Percentiles rank a stretch among this genome's conserved stretches.
Conservation (phyloP, 2,113 vertebrate species). For the Pseudorasbora parva region DNA sequence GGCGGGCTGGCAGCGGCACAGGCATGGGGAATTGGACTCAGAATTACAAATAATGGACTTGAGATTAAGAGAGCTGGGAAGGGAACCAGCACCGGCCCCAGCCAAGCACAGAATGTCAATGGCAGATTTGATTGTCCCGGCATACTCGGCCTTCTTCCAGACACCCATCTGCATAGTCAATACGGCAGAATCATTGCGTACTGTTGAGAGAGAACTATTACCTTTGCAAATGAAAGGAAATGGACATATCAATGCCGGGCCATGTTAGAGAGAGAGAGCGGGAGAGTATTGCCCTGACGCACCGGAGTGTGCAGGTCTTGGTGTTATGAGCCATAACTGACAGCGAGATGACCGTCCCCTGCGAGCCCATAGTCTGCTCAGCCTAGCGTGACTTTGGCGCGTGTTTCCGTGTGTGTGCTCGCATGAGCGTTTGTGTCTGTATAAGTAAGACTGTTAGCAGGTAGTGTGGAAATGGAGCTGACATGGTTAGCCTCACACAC, state of each 20-base stretch:
- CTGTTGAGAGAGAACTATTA: constrained; percentile 52
- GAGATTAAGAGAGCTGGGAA: constrained; percentile 50
- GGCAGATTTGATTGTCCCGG: constrained; percentile 47
- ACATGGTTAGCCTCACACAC: constrained; percentile 53
- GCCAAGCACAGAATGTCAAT: constrained; percentile 50
- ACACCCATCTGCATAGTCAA: constrained; percentile 46
- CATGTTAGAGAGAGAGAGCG: constrained; percentile 45
- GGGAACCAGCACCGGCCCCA: constrained; percentile 33
- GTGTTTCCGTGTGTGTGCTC: constrained; percentile 40
- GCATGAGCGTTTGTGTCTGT: constrained; percentile 23
- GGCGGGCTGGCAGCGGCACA: constrained; percentile 35
- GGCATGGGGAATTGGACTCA: constrained; percentile 46
- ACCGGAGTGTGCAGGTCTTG: constrained; percentile 56
- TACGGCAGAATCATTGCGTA: constrained; percentile 51
- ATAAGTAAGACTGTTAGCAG: constrained; percentile 32
- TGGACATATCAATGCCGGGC: constrained; percentile 54
- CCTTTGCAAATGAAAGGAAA: constrained; percentile 58
- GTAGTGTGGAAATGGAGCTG: constrained; percentile 63
- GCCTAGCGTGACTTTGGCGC: constrained; percentile 62
- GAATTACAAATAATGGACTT: constrained; percentile 55
- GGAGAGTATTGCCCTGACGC: constrained; percentile 56
- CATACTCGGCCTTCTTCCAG: constrained; percentile 28
- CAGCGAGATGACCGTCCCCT: constrained; percentile 66
- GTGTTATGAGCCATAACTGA: constrained; percentile 68
- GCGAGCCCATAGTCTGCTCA: constrained; percentile 66